phyloP scores from a whole-genome alignment of 2,113 vertebrate species.

The Reinhardtius hippoglossoides region DNA sequence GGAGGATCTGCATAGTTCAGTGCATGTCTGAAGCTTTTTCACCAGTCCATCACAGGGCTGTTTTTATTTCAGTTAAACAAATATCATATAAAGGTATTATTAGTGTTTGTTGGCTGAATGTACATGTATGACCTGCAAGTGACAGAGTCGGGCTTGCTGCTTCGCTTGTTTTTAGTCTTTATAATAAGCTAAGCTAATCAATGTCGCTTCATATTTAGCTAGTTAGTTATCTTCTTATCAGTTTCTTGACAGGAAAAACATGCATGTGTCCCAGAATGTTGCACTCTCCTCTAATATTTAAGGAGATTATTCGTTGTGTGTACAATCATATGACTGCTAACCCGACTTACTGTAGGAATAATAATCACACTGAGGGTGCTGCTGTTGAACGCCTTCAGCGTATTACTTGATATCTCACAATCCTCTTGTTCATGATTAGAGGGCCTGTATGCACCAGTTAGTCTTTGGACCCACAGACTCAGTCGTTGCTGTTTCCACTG shows the following conservation, averaged over 20 bases:
- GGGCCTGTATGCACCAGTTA: conserved; percentile 17
- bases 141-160: neutral
- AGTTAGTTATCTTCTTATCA: neutral
- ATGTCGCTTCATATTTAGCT: neutral
- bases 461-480: conserved; percentile 15
- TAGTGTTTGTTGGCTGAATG: no score
- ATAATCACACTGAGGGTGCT: conserved; percentile 15
- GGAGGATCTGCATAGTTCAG: no score
- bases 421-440: conserved; percentile 58
- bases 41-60: no score
- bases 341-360: conserved; percentile 11
- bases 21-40: no score
- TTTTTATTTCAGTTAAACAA: no score
- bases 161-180: neutral
- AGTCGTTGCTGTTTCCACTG: conserved; percentile 49
- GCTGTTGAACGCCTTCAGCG: conserved; percentile 6
- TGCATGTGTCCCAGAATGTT: neutral
- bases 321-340: neutral
- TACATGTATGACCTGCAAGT: no score
- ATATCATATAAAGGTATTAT: no score
- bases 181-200: neutral
- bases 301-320: conserved; percentile 6
- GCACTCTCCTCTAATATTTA: neutral
- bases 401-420: conserved; percentile 34
- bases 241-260: neutral